Evolutionary conservation across 92 coral and sea anemone species (phyloP).

Genomic region (Umimayanthus kanabou): DNA sequence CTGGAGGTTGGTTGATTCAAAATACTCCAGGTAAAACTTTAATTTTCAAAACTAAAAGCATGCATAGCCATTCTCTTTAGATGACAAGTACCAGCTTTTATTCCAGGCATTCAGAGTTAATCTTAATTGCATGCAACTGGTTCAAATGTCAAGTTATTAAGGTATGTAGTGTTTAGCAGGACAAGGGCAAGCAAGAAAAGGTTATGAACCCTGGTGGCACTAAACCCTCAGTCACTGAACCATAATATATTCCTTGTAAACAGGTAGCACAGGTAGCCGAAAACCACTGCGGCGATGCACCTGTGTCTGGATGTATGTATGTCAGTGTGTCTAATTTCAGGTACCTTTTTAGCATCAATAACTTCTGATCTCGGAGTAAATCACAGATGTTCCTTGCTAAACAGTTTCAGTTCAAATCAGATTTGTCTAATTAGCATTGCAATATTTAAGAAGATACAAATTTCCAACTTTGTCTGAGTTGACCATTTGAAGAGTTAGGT

Average conservation of each 20-base stretch:
- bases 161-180: background rate
- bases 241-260: constrained; percentile 10
- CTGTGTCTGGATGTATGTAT: constrained; percentile 23
- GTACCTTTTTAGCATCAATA: background rate
- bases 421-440: background rate
- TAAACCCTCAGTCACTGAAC: background rate
- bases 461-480: background rate
- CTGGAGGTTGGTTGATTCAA: too few species aligned
- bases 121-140: background rate
- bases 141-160: background rate
- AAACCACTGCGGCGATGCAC: constrained; percentile 19
- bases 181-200: background rate
- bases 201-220: background rate
- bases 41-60: too few species aligned
- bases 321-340: constrained; percentile 12
- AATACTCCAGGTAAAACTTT: too few species aligned
- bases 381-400: background rate
- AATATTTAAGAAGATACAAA: background rate
- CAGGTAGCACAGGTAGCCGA: constrained; percentile 28
- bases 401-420: background rate
- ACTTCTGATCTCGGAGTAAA: background rate
- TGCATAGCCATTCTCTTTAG: too few species aligned
- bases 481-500: background rate
- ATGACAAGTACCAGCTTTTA: too few species aligned
- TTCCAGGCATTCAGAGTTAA: too few species aligned